Conservation (phyloP, 2,113 vertebrate genomes). For the Craseonycteris thonglongyai region DNA sequence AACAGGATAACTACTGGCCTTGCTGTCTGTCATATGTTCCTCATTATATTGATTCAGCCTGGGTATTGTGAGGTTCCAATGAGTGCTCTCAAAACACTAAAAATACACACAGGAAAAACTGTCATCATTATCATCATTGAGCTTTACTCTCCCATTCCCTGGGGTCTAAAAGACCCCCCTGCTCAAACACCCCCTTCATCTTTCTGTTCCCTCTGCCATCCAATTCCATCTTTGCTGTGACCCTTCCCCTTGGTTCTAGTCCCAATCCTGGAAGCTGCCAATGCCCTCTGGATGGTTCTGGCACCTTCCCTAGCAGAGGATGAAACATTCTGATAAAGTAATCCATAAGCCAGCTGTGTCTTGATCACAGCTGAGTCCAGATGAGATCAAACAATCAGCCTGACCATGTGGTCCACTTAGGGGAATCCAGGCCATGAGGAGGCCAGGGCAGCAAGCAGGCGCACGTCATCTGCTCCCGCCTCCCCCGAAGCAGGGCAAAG, state of each 20-base stretch:
- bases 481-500: background rate
- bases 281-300: background rate
- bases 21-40: background rate
- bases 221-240: background rate
- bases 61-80: background rate
- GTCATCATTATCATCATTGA: background rate
- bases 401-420: background rate
- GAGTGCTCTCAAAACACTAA: background rate
- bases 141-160: background rate
- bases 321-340: conserved; percentile 41
- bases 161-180: background rate
- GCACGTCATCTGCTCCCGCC: fast-evolving
- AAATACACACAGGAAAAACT: background rate
- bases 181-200: background rate
- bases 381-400: background rate
- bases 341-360: conserved; percentile 49
- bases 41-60: background rate
- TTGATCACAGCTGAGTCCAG: background rate
- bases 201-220: background rate
- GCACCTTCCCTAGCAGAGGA: background rate
- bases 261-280: background rate
- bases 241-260: background rate
- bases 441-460: background rate
- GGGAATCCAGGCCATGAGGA: background rate
- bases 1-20: background rate